A percentile compares a stretch with the other conserved stretches of the same genome.
phyloP scores from a whole-genome alignment of 2,888 invertebrate genomes.

The Pseudanteris insignis region DNA sequence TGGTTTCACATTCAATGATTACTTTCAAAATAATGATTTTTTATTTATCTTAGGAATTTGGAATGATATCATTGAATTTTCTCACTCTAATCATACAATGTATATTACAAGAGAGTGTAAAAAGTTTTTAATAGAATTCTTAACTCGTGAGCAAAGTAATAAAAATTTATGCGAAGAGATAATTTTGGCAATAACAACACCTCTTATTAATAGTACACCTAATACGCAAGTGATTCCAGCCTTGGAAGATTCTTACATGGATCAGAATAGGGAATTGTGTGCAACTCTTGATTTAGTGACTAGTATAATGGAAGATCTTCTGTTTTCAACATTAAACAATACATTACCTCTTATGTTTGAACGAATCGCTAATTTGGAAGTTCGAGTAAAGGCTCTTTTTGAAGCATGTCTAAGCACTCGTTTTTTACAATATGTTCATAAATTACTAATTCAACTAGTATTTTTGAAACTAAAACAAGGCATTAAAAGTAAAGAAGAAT shows the following conservation, averaged over 20 bases:
- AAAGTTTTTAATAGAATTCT: constrained; percentile 69
- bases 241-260: constrained; percentile 66
- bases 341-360: constrained; percentile 57
- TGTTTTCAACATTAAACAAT: constrained; percentile 54
- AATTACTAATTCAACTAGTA: constrained; percentile 67
- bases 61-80: constrained; percentile 72
- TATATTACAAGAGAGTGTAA: constrained; percentile 77
- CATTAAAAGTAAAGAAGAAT: constrained; percentile 39
- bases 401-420: constrained; percentile 61
- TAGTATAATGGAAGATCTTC: constrained; percentile 57
- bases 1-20: too few relatives aligned
- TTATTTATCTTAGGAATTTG: constrained; percentile 69
- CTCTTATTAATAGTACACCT: constrained; percentile 70
- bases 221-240: constrained; percentile 56
- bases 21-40: neutral
- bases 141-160: constrained; percentile 54
- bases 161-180: constrained; percentile 69
- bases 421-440: constrained; percentile 67
- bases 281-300: constrained; percentile 58
- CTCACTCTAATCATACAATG: constrained; percentile 75
- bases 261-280: constrained; percentile 61
- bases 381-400: constrained; percentile 57
- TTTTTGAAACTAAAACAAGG: constrained; percentile 60
- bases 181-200: constrained; percentile 69
- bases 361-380: constrained; percentile 55